Evolutionary conservation across 1,140 invertebrate genomes (phyloP), one percentile per base, ranked within the genome.

Genomic region (Ruditapes philippinarum): DNA sequence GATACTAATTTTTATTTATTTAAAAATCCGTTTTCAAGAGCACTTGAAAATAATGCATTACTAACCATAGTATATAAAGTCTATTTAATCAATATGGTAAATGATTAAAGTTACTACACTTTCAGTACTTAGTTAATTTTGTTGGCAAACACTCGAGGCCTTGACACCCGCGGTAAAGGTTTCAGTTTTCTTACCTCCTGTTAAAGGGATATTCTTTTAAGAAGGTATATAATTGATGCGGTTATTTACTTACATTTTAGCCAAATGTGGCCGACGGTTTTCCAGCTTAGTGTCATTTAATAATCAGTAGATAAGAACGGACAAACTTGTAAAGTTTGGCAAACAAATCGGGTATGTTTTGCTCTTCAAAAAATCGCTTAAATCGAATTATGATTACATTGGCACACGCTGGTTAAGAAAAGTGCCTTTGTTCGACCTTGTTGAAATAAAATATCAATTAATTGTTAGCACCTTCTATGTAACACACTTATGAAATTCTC

Each of bases 261-360:
- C 54, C 31, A 86, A 54, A 49, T 60, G 38, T 40, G 49, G 25
- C 68, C 45, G 38, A 17, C 70, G 31, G 14, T 40, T 45, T 49
- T 68, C 14, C 3, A 40, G 85, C 74, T 88, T 88, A 88, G 76
- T 80, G 85, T 88, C 85, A 86, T 25, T 45, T 19, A 33, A n/a
- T 65, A 65, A 40, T 68, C 31, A 36, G 19, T 38, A n/a, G 85
- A 88, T 88, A 88, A 88, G 74, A 62, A 45, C 14, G 28, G 12
- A 38, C 74, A 88, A 88, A 88, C 60, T 54, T 65, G 85, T 25
- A n/a, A 88, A 78, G 85, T 88, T 88, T 79, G 74, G 25, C 76
- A 88, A 88, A 88, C 85, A 88, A 57, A 68, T 45, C 40, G 33
- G 33, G 74, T 88, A 70, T 88, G 85, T 88, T 88, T 88, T 88